Evolutionary conservation across 2,113 vertebrate genomes (phyloP).

Genomic region (Siniperca chuatsi): DNA sequence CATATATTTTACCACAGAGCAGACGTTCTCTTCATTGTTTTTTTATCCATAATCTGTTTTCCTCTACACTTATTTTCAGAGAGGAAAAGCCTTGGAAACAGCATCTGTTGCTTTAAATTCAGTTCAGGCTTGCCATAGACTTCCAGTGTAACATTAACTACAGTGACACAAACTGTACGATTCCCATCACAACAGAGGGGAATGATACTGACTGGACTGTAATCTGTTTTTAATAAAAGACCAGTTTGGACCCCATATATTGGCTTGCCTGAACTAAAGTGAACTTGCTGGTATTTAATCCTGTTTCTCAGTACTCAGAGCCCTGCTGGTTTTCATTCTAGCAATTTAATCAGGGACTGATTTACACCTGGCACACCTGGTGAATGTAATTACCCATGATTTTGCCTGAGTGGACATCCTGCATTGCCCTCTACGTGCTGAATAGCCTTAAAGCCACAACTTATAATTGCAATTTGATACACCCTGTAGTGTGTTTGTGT

Average conservation of each 20-base stretch:
- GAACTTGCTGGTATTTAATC: constrained; percentile 22
- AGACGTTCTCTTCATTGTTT: background rate
- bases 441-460: constrained; percentile 20
- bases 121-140: background rate
- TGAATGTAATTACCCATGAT: constrained; percentile 45
- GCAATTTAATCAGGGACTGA: constrained; percentile 26
- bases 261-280: constrained; percentile 21
- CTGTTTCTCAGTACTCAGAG: constrained; percentile 15
- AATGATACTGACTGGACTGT: background rate
- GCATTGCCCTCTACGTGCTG: constrained; percentile 7
- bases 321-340: constrained; percentile 33
- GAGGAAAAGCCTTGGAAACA: background rate
- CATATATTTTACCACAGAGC: background rate
- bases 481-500: background rate
- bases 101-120: constrained; percentile 1
- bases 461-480: constrained; percentile 26
- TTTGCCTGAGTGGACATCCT: constrained; percentile 25
- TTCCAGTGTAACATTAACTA: background rate
- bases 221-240: constrained; percentile 36
- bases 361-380: constrained; percentile 31
- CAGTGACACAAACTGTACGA: constrained; percentile 19
- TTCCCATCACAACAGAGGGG: constrained; percentile 8
- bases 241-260: constrained; percentile 28
- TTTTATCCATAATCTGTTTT: background rate
- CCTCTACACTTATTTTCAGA: background rate